Evolutionary conservation across 1,140 invertebrate species (phyloP).

Genomic region (Coelopa frigida): DNA sequence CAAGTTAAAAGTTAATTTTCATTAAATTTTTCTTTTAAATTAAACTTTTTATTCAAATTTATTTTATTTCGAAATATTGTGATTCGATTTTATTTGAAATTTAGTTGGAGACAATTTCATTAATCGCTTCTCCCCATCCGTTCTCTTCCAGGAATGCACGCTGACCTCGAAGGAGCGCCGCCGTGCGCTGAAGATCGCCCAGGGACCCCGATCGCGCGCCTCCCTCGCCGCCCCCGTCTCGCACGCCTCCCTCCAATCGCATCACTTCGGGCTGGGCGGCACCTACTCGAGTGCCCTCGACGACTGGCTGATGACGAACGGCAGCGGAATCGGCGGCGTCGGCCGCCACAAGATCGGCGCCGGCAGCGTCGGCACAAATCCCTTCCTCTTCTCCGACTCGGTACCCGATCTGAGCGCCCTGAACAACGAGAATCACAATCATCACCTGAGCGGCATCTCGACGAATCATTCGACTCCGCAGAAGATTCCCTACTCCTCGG

Average conservation of each 20-base stretch:
- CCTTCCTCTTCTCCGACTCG: conserved; percentile 40
- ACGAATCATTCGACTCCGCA: conserved; percentile 43
- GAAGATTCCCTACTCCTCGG: conserved; percentile 33
- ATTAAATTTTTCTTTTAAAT: too few species aligned
- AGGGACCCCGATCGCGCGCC: conserved; percentile 44
- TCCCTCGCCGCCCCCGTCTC: conserved; percentile 40
- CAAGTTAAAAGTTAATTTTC: too few species aligned
- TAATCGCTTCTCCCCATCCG: too few species aligned
- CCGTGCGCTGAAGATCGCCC: conserved; percentile 49
- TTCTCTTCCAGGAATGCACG: conserved; percentile 53
- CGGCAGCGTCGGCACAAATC: conserved; percentile 40
- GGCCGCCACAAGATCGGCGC: conserved; percentile 36
- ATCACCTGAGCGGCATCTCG: conserved; percentile 35
- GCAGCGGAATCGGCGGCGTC: conserved; percentile 17
- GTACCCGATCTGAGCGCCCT: conserved; percentile 41
- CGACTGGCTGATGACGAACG: conserved; percentile 47
- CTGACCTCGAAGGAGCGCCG: conserved; percentile 54
- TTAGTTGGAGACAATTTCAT: too few species aligned
- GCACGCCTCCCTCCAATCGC: conserved; percentile 38
- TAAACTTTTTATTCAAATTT: too few species aligned
- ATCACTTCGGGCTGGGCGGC: conserved; percentile 37
- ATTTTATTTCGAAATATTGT: too few species aligned
- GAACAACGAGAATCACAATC: conserved; percentile 42
- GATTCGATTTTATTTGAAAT: too few species aligned
- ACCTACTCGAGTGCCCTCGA: conserved; percentile 45